These are phyloP conservation scores for Ips nitidus DNA, from an alignment of 1,140 invertebrate genomes.

Conservation along the genomic window DNA sequence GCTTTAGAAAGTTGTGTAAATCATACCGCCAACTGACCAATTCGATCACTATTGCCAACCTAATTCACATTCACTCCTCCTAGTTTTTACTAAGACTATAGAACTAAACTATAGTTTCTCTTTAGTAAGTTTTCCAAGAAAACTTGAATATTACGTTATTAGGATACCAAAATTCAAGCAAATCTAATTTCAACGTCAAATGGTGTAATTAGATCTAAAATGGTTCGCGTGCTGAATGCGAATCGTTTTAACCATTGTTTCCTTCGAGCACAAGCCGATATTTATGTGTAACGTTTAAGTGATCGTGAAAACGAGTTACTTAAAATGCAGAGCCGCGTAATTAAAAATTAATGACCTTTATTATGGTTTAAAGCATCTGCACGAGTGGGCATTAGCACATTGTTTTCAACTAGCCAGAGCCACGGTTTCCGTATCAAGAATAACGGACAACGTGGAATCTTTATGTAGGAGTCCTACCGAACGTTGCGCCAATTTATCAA, in stretches of 20 bases:
- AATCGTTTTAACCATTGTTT: not conserved
- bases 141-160: too few relatives aligned
- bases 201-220: slow-evolving; percentile 4
- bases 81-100: too few relatives aligned
- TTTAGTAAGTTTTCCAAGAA: too few relatives aligned
- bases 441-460: slow-evolving; percentile 2
- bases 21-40: too few relatives aligned
- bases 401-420: slow-evolving; percentile 1
- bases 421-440: slow-evolving; percentile 7
- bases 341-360: slow-evolving; percentile 12
- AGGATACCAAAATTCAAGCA: too few relatives aligned
- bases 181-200: not conserved
- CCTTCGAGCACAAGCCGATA: not conserved
- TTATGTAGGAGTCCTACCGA: not conserved
- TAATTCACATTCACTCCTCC: too few relatives aligned
- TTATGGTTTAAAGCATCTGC: slow-evolving; percentile 5
- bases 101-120: too few relatives aligned
- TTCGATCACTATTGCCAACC: too few relatives aligned
- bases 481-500: not conserved
- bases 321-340: slow-evolving; percentile 8
- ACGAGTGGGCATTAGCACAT: slow-evolving; percentile 8
- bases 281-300: slow-evolving; percentile 2
- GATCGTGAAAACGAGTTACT: slow-evolving; percentile 5
- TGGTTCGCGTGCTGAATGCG: slow-evolving; percentile 1
- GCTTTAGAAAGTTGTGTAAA: too few relatives aligned